Conservation (phyloP, 2,797 vertebrate species). For the Scolopax rusticola region DNA sequence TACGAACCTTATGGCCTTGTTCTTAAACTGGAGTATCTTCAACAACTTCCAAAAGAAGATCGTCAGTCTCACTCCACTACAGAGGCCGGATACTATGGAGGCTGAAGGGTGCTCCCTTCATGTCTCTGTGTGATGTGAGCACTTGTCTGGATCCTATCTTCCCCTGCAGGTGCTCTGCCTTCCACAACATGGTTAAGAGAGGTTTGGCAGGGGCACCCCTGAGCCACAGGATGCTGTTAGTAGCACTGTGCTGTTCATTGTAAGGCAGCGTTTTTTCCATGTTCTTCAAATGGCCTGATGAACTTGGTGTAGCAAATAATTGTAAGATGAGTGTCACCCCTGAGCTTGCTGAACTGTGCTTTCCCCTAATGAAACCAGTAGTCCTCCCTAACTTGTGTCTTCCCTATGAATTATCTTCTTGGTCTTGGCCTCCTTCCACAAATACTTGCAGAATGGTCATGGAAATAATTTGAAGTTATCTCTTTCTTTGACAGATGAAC, state of each 20-base stretch:
- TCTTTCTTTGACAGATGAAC: constrained; percentile 53
- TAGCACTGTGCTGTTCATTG: neutral
- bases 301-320: neutral
- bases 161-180: neutral
- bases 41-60: neutral
- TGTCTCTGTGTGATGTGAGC: rapidly evolving
- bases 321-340: neutral
- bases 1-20: neutral
- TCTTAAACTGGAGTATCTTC: neutral
- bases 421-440: neutral
- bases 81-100: neutral
- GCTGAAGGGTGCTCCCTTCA: neutral
- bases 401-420: neutral
- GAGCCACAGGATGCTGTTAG: neutral
- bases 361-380: neutral
- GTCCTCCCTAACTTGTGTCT: neutral
- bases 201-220: neutral
- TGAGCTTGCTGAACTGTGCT: neutral
- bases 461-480: constrained; percentile 59
- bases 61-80: neutral
- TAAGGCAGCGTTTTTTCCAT: neutral
- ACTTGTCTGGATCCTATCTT: neutral
- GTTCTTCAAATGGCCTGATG: neutral
- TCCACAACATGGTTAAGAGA: neutral
- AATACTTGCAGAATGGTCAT: neutral